These are phyloP conservation scores for Trachelus iudaicus DNA, from an alignment of 2,888 invertebrate genomes.

Conservation along the genomic window DNA sequence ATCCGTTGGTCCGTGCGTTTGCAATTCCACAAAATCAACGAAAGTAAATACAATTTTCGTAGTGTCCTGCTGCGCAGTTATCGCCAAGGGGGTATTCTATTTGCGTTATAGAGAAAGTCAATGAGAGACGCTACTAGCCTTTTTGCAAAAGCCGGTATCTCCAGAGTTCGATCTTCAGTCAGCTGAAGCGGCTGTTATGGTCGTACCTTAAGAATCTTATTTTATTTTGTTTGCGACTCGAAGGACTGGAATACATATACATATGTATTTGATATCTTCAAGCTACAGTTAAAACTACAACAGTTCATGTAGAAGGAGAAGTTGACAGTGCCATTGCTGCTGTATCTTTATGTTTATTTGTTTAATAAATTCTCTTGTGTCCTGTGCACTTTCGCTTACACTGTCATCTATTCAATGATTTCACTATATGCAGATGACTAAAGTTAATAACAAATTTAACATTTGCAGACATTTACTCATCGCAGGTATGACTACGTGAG, in stretches of 20 bases:
- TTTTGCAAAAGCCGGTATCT: background rate
- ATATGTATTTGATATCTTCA: background rate
- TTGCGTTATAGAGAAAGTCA: slow-evolving; percentile 30
- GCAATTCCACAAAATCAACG: background rate
- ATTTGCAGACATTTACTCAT: background rate
- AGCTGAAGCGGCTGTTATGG: background rate
- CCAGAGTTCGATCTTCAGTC: background rate
- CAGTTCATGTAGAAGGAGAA: background rate
- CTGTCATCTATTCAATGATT: background rate
- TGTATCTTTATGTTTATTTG: background rate
- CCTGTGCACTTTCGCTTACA: background rate
- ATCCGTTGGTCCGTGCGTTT: background rate
- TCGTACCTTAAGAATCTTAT: background rate
- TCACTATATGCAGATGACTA: background rate
- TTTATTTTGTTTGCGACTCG: background rate
- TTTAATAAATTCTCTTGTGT: background rate
- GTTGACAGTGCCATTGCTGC: background rate
- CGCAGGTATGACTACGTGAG: background rate
- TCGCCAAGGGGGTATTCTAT: slow-evolving; percentile 24
- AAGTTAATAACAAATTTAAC: background rate
- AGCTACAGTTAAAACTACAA: background rate
- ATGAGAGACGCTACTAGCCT: slow-evolving; percentile 13
- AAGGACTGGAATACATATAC: background rate
- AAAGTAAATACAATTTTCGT: slow-evolving; percentile 16
- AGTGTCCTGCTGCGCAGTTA: slow-evolving; percentile 14